Percentiles rank a stretch among this genome's conserved stretches.
Conservation (phyloP, 1,140 invertebrate species). For the Hydropsyche tenuis region DNA sequence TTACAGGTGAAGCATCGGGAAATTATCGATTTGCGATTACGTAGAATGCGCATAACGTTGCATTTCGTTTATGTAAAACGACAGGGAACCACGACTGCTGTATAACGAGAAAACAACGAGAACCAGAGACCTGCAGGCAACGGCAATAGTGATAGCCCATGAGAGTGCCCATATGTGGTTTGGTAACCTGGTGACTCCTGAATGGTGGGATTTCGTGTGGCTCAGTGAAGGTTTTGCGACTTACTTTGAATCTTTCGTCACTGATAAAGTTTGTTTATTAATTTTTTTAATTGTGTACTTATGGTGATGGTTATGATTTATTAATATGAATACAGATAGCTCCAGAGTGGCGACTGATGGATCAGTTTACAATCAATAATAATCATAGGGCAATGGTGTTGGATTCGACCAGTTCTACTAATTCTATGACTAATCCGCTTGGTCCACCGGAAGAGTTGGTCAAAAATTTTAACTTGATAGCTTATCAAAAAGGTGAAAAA, state of each 20-base stretch:
- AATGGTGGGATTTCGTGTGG: slow-evolving; percentile 65
- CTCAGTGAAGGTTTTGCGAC: slow-evolving; percentile 75
- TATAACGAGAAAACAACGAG: slow-evolving; percentile 55
- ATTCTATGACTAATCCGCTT: slow-evolving; percentile 77
- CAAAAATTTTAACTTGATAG: slow-evolving; percentile 80
- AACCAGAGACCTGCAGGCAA: slow-evolving; percentile 58
- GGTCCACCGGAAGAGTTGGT: slow-evolving; percentile 74
- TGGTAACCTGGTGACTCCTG: slow-evolving; percentile 70
- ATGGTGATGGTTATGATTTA: not conserved
- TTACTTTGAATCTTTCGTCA: slow-evolving; percentile 63
- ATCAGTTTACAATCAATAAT: slow-evolving; percentile 78
- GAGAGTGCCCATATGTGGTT: slow-evolving; percentile 76
- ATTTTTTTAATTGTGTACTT: not conserved
- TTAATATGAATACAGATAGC: not conserved
- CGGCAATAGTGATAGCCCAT: slow-evolving; percentile 65
- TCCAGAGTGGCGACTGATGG: slow-evolving; percentile 75
- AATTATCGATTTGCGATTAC: not conserved
- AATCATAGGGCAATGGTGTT: slow-evolving; percentile 69
- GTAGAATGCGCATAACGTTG: too few species aligned
- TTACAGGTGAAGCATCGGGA: slow-evolving; percentile 59
- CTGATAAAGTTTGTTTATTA: slow-evolving; percentile 55
- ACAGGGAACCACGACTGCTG: slow-evolving; percentile 58
- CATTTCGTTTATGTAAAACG: too few species aligned
- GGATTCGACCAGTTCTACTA: slow-evolving; percentile 71
- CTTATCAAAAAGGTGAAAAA: slow-evolving; percentile 72